Percentiles rank a stretch among this genome's conserved stretches.
Conservation (phyloP, 2,113 vertebrate genomes). For the Lophura nycthemera region DNA sequence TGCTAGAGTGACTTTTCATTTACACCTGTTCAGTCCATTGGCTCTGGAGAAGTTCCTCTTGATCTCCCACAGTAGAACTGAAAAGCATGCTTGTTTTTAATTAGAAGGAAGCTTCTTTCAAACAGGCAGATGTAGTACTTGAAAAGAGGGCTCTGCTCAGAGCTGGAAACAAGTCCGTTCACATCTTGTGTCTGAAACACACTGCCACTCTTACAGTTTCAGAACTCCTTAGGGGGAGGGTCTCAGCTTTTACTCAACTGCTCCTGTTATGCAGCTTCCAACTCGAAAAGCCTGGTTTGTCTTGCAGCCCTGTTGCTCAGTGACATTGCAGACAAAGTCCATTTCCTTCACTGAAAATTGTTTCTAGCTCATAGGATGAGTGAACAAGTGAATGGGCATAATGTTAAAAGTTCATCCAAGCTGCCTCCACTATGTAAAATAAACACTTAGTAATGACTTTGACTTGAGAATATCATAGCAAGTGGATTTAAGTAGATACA, state of each 20-base stretch:
- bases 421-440: not conserved
- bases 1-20: not conserved
- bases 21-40: not conserved
- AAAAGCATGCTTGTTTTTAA: not conserved
- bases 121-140: slow-evolving; percentile 37
- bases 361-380: not conserved
- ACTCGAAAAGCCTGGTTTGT: slow-evolving; percentile 5
- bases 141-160: not conserved
- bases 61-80: not conserved
- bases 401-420: not conserved
- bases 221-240: not conserved
- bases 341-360: not conserved
- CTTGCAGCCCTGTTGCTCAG: not conserved
- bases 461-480: not conserved
- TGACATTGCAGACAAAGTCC: accelerated
- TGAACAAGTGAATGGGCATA: not conserved
- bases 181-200: not conserved
- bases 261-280: not conserved
- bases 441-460: slow-evolving; percentile 41
- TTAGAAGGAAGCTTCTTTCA: slow-evolving; percentile 44
- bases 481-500: slow-evolving; percentile 11
- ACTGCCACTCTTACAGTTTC: slow-evolving; percentile 8
- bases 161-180: not conserved
- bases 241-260: not conserved
- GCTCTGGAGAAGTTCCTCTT: not conserved